Evolutionary conservation across 2,888 invertebrate species (phyloP).

Genomic region (Thelaira solivaga): DNA sequence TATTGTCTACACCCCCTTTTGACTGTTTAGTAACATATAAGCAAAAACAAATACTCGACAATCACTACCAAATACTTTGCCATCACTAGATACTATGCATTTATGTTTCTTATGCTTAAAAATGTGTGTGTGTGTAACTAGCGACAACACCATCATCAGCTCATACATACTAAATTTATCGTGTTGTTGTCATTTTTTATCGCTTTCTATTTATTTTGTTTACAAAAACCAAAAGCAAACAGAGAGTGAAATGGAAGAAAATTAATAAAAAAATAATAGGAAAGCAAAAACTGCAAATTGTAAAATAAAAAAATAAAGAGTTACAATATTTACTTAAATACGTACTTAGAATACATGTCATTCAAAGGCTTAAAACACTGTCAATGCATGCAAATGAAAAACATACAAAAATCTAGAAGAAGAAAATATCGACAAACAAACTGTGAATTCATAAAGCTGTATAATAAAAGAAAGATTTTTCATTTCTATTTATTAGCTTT

Average conservation of each 20-base stretch:
- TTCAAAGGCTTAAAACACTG: slow-evolving; percentile 51
- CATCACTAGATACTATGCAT: too few species aligned
- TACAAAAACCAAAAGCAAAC: slow-evolving; percentile 19
- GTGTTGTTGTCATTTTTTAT: slow-evolving; percentile 11
- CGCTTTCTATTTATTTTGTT: slow-evolving; percentile 47
- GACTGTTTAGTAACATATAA: too few species aligned
- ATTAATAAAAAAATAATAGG: not conserved
- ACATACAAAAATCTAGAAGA: slow-evolving; percentile 23
- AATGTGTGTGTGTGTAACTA: not conserved
- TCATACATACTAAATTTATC: slow-evolving; percentile 9
- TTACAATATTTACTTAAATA: slow-evolving; percentile 61
- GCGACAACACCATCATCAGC: not conserved
- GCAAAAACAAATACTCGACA: too few species aligned
- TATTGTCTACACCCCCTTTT: too few species aligned
- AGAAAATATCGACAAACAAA: slow-evolving; percentile 45
- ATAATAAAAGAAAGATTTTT: slow-evolving; percentile 52
- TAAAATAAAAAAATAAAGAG: slow-evolving; percentile 31
- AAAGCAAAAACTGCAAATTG: slow-evolving; percentile 22
- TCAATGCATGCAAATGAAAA: slow-evolving; percentile 53
- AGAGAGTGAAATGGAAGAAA: slow-evolving; percentile 8
- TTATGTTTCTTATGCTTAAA: too few species aligned
- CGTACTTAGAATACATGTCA: slow-evolving; percentile 53
- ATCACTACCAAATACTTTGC: too few species aligned
- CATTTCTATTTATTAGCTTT: slow-evolving; percentile 53
- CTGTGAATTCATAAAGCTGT: slow-evolving; percentile 51